These are phyloP conservation scores for Parthenolecanium corni DNA, from an alignment of 2,888 invertebrate genomes.

Conservation along the genomic window DNA sequence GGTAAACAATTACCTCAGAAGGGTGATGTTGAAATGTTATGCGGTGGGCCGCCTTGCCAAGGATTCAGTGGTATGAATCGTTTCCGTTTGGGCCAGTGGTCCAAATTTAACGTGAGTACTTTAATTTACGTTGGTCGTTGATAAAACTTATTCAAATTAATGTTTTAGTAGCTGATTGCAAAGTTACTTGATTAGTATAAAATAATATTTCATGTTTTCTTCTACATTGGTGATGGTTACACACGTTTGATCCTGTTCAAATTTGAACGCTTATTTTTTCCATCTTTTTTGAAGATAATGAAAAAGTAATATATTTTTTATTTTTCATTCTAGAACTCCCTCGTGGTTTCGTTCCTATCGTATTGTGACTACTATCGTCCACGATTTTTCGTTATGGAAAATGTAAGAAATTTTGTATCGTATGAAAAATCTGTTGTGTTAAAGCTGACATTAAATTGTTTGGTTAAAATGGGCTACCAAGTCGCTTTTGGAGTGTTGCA, in stretches of 20 bases:
- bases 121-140: not conserved
- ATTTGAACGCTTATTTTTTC: too few species aligned
- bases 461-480: constrained; percentile 75
- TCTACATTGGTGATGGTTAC: too few species aligned
- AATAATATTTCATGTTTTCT: too few species aligned
- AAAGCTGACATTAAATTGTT: constrained; percentile 61
- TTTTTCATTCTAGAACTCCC: constrained; percentile 49
- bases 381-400: constrained; percentile 69
- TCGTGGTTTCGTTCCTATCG: constrained; percentile 67
- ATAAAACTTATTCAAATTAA: not conserved
- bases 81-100: constrained; percentile 72
- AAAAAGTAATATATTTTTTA: constrained; percentile 31
- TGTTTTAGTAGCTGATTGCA: too few species aligned
- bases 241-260: too few species aligned
- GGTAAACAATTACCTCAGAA: constrained; percentile 54
- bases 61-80: constrained; percentile 84
- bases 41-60: constrained; percentile 81
- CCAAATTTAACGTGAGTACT: constrained; percentile 55
- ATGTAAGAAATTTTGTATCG: constrained; percentile 73
- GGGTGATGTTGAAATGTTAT: constrained; percentile 70
- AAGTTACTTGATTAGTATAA: too few species aligned
- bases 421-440: constrained; percentile 71
- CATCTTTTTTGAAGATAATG: too few species aligned
- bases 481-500: constrained; percentile 76
- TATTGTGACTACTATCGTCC: constrained; percentile 79